Conservation (phyloP, 2,113 vertebrate genomes). For the Acanthochromis polyacanthus region DNA sequence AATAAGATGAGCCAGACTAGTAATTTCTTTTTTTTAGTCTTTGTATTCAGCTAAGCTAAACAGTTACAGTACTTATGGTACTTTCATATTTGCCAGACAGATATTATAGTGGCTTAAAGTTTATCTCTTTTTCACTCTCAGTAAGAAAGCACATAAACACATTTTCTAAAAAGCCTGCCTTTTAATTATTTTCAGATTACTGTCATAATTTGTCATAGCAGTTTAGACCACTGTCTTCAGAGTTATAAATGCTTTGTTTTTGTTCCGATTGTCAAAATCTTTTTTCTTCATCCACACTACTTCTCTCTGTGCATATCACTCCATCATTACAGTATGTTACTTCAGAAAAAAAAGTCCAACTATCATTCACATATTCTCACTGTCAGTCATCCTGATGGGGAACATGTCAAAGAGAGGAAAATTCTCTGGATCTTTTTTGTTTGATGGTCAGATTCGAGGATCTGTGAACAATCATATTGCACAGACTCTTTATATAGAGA, state of each 20-base stretch:
- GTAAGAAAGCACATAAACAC: no score
- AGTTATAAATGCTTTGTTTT: no score
- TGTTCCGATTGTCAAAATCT: conserved; percentile 21
- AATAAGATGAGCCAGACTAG: background rate
- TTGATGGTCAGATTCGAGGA: conserved; percentile 38
- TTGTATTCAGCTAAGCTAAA: background rate
- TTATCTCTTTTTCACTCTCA: no score
- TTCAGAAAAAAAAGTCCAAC: conserved; percentile 44
- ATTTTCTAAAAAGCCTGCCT: no score
- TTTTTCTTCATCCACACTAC: conserved; percentile 20
- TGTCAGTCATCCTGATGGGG: conserved; percentile 68
- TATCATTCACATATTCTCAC: conserved; percentile 58
- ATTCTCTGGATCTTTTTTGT: conserved; percentile 28
- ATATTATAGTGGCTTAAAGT: no score
- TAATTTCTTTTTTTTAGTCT: background rate
- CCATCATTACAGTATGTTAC: conserved; percentile 27
- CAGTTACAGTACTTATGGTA: background rate
- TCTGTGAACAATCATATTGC: conserved; percentile 68
- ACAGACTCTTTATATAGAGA: conserved; percentile 62
- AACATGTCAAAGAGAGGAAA: conserved; percentile 34
- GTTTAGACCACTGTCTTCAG: background rate
- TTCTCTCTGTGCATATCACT: conserved; percentile 24
- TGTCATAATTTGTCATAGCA: background rate
- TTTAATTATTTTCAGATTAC: conserved; percentile 5
- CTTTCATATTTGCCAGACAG: no score